A percentile compares a stretch with the other conserved stretches of the same genome.
phyloP scores from a whole-genome alignment of 2,797 vertebrate species.

The Galago senegalensis region DNA sequence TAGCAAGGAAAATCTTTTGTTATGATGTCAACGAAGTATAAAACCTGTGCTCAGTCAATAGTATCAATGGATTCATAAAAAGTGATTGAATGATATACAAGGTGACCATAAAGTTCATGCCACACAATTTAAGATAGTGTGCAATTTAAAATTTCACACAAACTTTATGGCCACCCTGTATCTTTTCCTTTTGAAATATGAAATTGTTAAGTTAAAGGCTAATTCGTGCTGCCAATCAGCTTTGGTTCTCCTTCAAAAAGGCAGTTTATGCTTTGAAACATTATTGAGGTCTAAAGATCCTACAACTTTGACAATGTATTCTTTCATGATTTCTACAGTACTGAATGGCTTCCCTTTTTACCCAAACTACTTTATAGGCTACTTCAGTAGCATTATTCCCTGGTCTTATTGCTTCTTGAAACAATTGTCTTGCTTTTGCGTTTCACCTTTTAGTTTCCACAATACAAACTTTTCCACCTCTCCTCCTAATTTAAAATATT shows the following conservation, averaged over 20 bases:
- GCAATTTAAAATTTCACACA: too few relatives aligned
- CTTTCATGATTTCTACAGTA: background rate
- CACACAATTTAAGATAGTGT: too few relatives aligned
- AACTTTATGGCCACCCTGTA: background rate
- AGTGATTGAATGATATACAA: background rate
- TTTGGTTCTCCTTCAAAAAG: background rate
- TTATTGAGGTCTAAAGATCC: background rate
- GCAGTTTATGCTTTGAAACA: background rate
- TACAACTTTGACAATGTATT: background rate
- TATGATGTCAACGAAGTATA: background rate
- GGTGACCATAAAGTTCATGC: too few relatives aligned
- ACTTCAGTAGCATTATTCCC: background rate
- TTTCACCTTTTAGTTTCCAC: too few relatives aligned
- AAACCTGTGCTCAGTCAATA: background rate
- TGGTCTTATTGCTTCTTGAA: background rate
- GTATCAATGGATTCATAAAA: background rate
- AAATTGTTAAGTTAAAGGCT: background rate
- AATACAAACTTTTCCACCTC: too few relatives aligned
- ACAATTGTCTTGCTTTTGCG: background rate
- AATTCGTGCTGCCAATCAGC: background rate
- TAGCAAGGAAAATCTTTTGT: background rate
- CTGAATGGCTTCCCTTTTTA: background rate
- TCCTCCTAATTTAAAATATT: too few relatives aligned
- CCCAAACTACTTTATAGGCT: background rate
- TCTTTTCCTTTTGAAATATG: background rate